Evolutionary conservation across 2,888 invertebrate genomes (phyloP), one percentile per base, ranked within the genome.

Genomic region (Homarus gammarus): DNA sequence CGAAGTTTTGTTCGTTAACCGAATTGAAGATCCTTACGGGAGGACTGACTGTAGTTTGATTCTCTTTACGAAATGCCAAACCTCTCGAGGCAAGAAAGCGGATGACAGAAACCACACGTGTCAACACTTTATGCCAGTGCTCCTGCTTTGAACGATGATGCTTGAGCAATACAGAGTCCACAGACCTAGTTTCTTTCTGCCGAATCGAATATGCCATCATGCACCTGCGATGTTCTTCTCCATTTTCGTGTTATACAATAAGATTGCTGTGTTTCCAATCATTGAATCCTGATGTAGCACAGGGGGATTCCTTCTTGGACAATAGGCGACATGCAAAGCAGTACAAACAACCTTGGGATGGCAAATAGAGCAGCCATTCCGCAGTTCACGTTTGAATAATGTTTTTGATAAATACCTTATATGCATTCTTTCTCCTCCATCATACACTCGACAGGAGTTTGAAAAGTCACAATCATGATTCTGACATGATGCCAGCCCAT

Each of bases 61-160:
- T n/a, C n/a, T n/a, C n/a, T n/a, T n/a, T n/a, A n/a, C n/a, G n/a
- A n/a, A n/a, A n/a, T n/a, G n/a, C n/a, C n/a, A n/a, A n/a, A n/a
- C n/a, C n/a, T n/a, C n/a, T n/a, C n/a, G n/a, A n/a, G n/a, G n/a
- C 68, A 68, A 68, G 68, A 68, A 68, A 68, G 68, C 68, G 68
- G 15, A 68, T 68, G 5, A 68, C 18, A 56, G 68, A 18, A 68
- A 68, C 31, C 68, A 68, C 68, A 68, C 68, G 68, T 68, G 68
- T 68, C 68, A 68, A 68, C 68, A 68, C 68, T 68, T 31, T 68
- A 44, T 18, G 68, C 68, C 68, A 68, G 18, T 68, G 5, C 18
- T 68, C 68, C 68, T 10, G 68, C 68, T 68, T n/a, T 68, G 68
- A 68, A 6, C 8, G n/a, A 68, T 56, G 56, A 15, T 56, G 56